Base-by-base conservation (phyloP, 2,113 vertebrate genomes). In the Procavia capensis region DNA sequence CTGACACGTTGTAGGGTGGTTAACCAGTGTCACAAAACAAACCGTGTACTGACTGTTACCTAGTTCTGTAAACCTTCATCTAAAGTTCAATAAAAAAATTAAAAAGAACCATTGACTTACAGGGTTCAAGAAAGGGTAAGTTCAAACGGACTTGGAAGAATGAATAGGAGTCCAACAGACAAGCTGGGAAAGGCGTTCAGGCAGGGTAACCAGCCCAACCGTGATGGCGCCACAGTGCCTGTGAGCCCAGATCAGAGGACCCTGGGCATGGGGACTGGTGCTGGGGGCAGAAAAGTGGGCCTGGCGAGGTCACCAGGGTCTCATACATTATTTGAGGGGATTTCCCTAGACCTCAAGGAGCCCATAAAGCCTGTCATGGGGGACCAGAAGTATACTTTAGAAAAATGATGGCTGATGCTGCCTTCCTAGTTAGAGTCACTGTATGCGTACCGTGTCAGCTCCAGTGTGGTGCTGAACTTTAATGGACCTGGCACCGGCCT, bases 261-360 rank as follows among this genome's bases (percentile, higher is more conserved):
- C 24, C 5, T 2, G 1, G 34, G 36, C 16, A 9, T 57, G 34
- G n/a, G 47, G 39, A 54, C 61, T 0, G 0, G 36, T 6, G 13
- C 13, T 5, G 59, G 59, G 39, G 57, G 68, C 29, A 47, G 76
- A 22, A 76, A 63, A 25, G 64, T 13, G 31, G 45, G 10, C 43
- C 31, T 31, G 41, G 57, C 68, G 19, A 14, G 20, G 39, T n/a
- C 14, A 9, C 19, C 41, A 31, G 45, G 66, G 76, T 45, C 83
- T 75, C 43, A 45, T 2, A 9, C 25, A 41, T 39, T 45, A 22
- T 6, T 2, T 4, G 20, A 39, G 68, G 47, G 27, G 7, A 39
- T 75, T 70, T 61, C 70, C 50, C 57, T n/a, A 3, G 78, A 54
- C 39, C 39, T 36, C 19, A 22, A 47, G 19, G 39, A 27, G 27